A percentile compares a stretch with the other conserved stretches of the same genome.
Conservation (phyloP, 2,888 invertebrate genomes). For the Xanthia icteritia region DNA sequence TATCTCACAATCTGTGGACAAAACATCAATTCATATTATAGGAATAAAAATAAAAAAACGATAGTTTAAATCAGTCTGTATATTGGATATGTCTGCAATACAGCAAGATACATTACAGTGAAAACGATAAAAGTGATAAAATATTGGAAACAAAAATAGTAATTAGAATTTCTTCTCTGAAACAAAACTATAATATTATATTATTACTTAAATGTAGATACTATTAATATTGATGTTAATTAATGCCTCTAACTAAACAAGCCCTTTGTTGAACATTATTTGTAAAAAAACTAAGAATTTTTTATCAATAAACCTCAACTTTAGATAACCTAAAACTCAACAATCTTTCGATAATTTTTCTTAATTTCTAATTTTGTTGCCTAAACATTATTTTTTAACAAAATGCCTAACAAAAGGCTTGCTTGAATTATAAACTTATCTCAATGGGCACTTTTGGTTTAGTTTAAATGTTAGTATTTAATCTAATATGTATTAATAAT, state of each 20-base stretch:
- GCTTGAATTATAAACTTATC: conserved; percentile 89
- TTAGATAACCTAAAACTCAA: conserved; percentile 89
- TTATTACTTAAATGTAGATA: conserved; percentile 87
- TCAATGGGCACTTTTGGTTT: conserved; percentile 91
- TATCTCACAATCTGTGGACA: too few species aligned
- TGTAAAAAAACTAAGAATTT: conserved; percentile 84
- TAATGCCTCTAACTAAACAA: conserved; percentile 89
- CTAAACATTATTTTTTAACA: conserved; percentile 88
- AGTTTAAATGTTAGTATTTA: conserved; percentile 90
- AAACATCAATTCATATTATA: not conserved
- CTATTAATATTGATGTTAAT: conserved; percentile 89
- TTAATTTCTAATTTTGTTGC: conserved; percentile 89
- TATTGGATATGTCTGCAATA: conserved; percentile 91
- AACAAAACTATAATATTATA: conserved; percentile 90
- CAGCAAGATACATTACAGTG: conserved; percentile 90
- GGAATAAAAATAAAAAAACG: conserved; percentile 75
- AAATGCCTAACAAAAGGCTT: conserved; percentile 88
- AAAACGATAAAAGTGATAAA: conserved; percentile 90
- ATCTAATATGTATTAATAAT: conserved; percentile 87
- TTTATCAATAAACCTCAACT: conserved; percentile 87
- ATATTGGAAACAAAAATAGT: conserved; percentile 90
- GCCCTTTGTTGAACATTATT: conserved; percentile 86
- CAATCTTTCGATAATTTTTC: conserved; percentile 87
- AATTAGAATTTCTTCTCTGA: conserved; percentile 90
- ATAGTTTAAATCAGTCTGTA: conserved; percentile 90